phyloP scores from a whole-genome alignment of 2,888 invertebrate species.

The Melieria crassipennis region DNA sequence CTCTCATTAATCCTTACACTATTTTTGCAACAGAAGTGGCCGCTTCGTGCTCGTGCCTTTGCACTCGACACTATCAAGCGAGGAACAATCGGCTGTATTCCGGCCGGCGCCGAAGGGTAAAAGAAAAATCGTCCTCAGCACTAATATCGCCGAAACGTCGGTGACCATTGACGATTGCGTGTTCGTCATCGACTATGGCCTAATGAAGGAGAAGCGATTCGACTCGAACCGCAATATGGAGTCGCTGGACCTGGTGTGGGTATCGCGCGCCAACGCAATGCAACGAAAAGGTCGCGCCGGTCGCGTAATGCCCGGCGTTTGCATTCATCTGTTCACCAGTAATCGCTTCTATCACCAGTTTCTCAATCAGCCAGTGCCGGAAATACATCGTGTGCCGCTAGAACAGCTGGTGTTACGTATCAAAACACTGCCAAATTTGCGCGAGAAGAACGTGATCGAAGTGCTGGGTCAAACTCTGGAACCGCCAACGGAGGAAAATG shows the following conservation, averaged over 20 bases:
- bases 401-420: conserved; percentile 83
- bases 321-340: conserved; percentile 83
- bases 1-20: not conserved
- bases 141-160: conserved; percentile 96
- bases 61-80: conserved; percentile 85
- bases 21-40: conserved; percentile 63
- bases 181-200: conserved; percentile 90
- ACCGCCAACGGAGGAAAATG: conserved; percentile 75
- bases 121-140: conserved; percentile 88
- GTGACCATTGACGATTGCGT: conserved; percentile 96
- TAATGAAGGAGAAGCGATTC: conserved; percentile 86
- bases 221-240: conserved; percentile 84
- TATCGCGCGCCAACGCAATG: conserved; percentile 87
- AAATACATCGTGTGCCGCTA: conserved; percentile 88
- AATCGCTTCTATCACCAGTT: conserved; percentile 75
- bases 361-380: conserved; percentile 82
- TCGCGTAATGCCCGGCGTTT: conserved; percentile 87
- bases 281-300: conserved; percentile 93
- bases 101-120: conserved; percentile 75
- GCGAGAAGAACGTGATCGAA: conserved; percentile 52
- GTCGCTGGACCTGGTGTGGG: conserved; percentile 87
- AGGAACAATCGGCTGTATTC: conserved; percentile 82
- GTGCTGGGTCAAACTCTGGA: conserved; percentile 73
- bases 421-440: conserved; percentile 71
- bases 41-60: conserved; percentile 82